Conservation (phyloP, 2,888 invertebrate species). For the Drymonia ruficornis region DNA sequence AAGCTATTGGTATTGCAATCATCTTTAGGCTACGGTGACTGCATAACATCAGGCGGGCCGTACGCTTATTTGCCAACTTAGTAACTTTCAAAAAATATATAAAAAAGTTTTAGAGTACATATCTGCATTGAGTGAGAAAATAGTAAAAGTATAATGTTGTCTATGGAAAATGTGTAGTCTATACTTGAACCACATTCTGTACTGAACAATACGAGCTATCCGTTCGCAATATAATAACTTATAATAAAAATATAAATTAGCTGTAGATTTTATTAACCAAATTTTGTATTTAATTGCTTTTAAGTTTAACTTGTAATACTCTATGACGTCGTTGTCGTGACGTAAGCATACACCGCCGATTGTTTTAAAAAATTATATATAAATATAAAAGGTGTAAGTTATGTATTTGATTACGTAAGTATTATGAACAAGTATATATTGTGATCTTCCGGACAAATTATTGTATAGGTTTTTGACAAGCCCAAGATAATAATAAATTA, state of each 20-base stretch:
- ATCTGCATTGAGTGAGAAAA: too few relatives aligned
- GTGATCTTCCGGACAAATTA: not conserved
- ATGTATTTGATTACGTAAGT: not conserved
- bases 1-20: too few relatives aligned
- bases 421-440: not conserved
- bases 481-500: too few relatives aligned
- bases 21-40: too few relatives aligned
- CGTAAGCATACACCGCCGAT: slow-evolving; percentile 42
- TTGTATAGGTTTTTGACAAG: not conserved
- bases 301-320: slow-evolving; percentile 38
- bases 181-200: not conserved
- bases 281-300: slow-evolving; percentile 47
- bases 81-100: too few relatives aligned
- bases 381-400: slow-evolving; percentile 7
- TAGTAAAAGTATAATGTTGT: too few relatives aligned
- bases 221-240: slow-evolving; percentile 15
- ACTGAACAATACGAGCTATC: not conserved
- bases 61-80: too few relatives aligned
- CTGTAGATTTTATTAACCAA: slow-evolving; percentile 49
- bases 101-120: too few relatives aligned
- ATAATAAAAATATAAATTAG: slow-evolving; percentile 38
- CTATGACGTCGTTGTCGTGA: slow-evolving; percentile 29
- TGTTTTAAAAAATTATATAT: slow-evolving; percentile 20
- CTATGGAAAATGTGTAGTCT: too few relatives aligned
- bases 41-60: too few relatives aligned